Conservation (phyloP, 2,888 invertebrate genomes). For the Eucriotettix oculatus region DNA sequence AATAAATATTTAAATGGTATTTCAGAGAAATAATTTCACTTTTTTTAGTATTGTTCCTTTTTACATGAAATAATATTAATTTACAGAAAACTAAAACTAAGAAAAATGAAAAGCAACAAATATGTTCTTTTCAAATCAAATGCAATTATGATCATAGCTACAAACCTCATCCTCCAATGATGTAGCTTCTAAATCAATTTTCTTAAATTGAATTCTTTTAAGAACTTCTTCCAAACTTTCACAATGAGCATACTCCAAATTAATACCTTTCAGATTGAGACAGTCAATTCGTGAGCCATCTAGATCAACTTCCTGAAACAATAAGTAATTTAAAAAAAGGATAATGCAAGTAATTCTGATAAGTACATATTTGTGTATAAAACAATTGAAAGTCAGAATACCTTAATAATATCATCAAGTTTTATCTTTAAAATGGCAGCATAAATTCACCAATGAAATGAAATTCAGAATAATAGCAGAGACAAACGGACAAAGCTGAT, state of each 20-base stretch:
- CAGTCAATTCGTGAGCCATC: slow-evolving; percentile 36
- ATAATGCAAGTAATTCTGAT: slow-evolving; percentile 11
- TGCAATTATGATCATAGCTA: slow-evolving; percentile 15
- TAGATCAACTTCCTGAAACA: slow-evolving; percentile 25
- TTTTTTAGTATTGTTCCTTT: too few relatives aligned
- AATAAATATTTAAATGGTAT: too few relatives aligned
- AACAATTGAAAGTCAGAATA: not conserved
- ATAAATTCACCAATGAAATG: too few relatives aligned
- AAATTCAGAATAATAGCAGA: too few relatives aligned
- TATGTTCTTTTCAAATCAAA: too few relatives aligned
- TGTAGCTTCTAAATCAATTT: slow-evolving; percentile 49
- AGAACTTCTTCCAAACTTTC: slow-evolving; percentile 76
- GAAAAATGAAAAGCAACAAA: too few relatives aligned
- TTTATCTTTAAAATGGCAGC: not conserved
- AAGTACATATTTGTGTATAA: not conserved
- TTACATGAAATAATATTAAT: too few relatives aligned
- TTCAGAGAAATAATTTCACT: too few relatives aligned
- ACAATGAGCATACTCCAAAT: slow-evolving; percentile 46
- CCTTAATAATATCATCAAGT: not conserved
- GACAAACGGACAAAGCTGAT: too few relatives aligned
- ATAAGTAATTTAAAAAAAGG: slow-evolving; percentile 2
- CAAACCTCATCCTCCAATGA: slow-evolving; percentile 55
- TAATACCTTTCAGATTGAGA: slow-evolving; percentile 39
- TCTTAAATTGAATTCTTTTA: slow-evolving; percentile 54
- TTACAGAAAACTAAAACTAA: too few relatives aligned